These are phyloP conservation scores for Delichon dasypus DNA, from an alignment of 2,797 vertebrate species.

Conservation along the genomic window DNA sequence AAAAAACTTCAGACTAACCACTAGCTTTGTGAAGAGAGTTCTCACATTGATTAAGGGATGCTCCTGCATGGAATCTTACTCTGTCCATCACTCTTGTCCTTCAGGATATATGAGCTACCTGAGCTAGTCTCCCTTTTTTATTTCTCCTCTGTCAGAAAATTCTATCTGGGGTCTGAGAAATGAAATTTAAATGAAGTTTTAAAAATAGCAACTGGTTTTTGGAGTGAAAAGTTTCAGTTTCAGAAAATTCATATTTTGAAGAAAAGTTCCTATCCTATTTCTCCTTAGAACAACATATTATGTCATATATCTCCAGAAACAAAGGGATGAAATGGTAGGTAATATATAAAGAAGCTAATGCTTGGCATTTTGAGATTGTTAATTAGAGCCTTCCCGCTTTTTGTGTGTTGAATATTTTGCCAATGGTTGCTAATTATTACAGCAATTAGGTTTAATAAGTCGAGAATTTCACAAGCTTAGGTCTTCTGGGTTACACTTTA, in stretches of 20 bases:
- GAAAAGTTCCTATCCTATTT: not conserved
- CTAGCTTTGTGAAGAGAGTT: not conserved
- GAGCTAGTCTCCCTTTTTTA: not conserved
- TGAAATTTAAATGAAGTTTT: not conserved
- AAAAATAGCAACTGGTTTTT: not conserved
- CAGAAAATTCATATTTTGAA: not conserved
- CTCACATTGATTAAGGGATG: not conserved
- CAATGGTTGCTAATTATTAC: slow-evolving; percentile 58
- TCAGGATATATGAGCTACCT: not conserved
- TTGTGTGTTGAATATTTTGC: slow-evolving; percentile 42
- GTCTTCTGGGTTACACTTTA: slow-evolving; percentile 42
- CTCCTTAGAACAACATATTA: not conserved
- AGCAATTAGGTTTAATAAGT: slow-evolving; percentile 63
- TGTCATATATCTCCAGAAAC: not conserved
- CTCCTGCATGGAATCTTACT: not conserved
- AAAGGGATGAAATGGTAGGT: not conserved
- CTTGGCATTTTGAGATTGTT: slow-evolving; percentile 26
- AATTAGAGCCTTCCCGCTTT: slow-evolving; percentile 36
- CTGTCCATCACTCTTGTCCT: not conserved
- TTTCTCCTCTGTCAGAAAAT: not conserved
- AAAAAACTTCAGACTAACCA: not conserved
- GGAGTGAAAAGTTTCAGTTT: not conserved
- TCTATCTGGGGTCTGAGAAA: not conserved
- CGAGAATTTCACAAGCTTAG: slow-evolving; percentile 35
- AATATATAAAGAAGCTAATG: slow-evolving; percentile 15